Conservation (phyloP, 2,113 vertebrate species). For the Thryonomys swinderianus region DNA sequence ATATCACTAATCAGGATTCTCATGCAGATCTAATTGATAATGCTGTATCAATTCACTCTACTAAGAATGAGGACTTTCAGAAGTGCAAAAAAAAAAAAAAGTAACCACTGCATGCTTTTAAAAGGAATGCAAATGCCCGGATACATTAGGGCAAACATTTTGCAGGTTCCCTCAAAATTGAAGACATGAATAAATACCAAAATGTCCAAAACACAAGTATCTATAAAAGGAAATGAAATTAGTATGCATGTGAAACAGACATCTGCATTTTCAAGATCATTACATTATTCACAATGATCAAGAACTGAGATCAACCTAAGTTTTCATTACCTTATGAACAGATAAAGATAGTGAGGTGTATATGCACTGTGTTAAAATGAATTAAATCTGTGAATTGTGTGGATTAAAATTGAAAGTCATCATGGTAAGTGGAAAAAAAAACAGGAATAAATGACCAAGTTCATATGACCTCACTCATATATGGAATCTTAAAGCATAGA, state of each 20-base stretch:
- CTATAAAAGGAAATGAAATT: not conserved
- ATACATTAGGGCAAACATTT: not conserved
- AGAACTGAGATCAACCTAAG: not conserved
- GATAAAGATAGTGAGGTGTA: not conserved
- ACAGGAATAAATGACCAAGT: rapidly evolving
- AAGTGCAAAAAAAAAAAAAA: no score
- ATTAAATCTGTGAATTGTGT: not conserved
- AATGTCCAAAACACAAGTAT: not conserved
- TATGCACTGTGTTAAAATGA: not conserved
- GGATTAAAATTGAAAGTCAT: not conserved
- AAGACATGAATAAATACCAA: not conserved
- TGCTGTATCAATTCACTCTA: not conserved
- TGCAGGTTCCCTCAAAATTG: not conserved
- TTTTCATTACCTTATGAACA: not conserved
- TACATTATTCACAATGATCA: not conserved
- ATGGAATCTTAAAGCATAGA: not conserved
- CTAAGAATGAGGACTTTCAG: not conserved
- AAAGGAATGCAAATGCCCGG: not conserved
- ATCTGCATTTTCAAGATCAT: not conserved
- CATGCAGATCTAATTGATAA: not conserved
- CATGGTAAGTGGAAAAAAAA: not conserved
- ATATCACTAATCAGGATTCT: not conserved
- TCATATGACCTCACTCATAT: not conserved
- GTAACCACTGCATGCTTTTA: not conserved
- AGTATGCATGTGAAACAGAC: not conserved